Evolutionary conservation across 2,888 invertebrate species (phyloP).

Genomic region (Scelioninae gen. 1): DNA sequence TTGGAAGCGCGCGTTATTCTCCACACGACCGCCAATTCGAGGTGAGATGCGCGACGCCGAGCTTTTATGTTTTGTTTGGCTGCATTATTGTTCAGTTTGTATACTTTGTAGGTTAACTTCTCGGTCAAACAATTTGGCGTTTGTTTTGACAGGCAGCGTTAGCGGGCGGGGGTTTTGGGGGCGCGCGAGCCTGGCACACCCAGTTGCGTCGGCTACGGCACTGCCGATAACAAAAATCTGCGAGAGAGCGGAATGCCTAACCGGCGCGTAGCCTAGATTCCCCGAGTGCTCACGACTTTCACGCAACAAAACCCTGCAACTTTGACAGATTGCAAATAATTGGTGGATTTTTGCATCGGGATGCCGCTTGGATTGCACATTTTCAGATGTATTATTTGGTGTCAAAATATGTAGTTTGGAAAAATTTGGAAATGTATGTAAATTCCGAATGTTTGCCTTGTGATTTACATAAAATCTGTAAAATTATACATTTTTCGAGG

Average conservation of each 20-base stretch:
- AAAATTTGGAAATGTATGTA: no score
- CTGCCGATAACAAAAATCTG: constrained; percentile 24
- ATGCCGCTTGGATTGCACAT: no score
- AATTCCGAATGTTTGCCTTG: no score
- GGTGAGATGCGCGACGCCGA: no score
- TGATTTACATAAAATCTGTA: no score
- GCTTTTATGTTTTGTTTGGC: constrained; percentile 4
- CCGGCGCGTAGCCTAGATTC: constrained; percentile 73
- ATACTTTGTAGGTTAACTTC: no score
- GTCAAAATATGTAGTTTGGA: no score
- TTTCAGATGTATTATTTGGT: no score
- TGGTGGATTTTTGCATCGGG: no score
- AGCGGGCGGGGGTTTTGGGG: background rate
- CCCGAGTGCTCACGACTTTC: constrained; percentile 61
- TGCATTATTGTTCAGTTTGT: background rate
- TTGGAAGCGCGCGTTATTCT: constrained; percentile 70
- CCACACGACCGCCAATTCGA: constrained; percentile 1
- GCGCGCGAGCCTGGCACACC: constrained; percentile 26
- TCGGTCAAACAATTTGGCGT: no score
- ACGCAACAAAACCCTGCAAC: constrained; percentile 39
- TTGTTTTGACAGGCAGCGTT: no score
- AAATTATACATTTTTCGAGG: no score
- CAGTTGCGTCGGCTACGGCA: constrained; percentile 27
- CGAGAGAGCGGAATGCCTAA: constrained; percentile 70
- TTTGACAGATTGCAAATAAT: constrained; percentile 1